Evolutionary conservation across 1,140 invertebrate species (phyloP), one percentile per base, ranked within the genome.

Genomic region (Fragariocoptes setiger): DNA sequence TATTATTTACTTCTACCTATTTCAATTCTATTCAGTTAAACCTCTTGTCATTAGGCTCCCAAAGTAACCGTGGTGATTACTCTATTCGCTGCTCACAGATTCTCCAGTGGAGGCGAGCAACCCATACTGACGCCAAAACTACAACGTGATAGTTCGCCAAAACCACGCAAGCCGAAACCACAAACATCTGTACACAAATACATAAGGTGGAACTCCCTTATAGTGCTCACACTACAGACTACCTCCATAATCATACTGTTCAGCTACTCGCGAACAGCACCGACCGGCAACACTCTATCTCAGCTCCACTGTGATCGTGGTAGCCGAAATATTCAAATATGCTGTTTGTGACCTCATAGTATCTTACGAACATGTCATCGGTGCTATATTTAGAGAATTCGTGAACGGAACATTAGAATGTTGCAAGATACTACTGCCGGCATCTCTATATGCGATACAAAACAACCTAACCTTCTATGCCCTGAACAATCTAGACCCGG

Each of bases 401-500:
- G 48, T 55, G 37, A 39, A 44, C 3, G 58, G 58, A 39, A 49
- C 49, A 18, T 36, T 36, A n/a, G 60, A 61, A 44, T 57, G 55
- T 0, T 35, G 52, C 3, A 61, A 62, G 48, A 49, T 62, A 12
- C 42, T 61, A 35, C 48, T 65, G 12, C 62, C 64, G 17, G 62
- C 64, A 15, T 47, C 52, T 13, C 48, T 64, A 18, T 65, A 65
- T 46, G 61, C 62, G n/a, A 43, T 65, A 2, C 62, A 65, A 47
- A 66, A 65, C 48, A 65, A 66, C 54, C 48, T 65, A 25, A 50
- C 65, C 16, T 65, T 65, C 49, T 46, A 62, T 22, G 62, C 62
- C 5, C 47, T 65, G 14, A 53, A 58, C 15, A 56, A 60, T 45
- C 50, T 65, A 21, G 64, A 65, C 52, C 63, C 62, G 21, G 64